Evolutionary conservation across 2,797 vertebrate species (phyloP), one percentile per base, ranked within the genome.

Genomic region (Neoniphon sammara): DNA sequence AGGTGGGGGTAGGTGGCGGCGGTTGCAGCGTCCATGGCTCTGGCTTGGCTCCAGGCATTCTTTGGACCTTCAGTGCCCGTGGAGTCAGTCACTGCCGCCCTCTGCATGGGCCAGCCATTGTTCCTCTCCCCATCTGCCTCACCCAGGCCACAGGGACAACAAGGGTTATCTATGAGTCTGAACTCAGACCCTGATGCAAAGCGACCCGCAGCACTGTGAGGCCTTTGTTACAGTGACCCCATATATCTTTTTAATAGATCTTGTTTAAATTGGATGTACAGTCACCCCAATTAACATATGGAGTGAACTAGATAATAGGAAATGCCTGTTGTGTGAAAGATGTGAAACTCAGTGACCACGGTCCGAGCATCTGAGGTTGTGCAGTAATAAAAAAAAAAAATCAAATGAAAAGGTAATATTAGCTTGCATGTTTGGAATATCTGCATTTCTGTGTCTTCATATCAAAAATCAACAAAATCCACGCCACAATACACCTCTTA

Each of bases 81-180:
- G 96, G 96, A 93, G 95, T 96, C 97, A 96, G 98, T 97, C 97
- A 94, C 96, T 94, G 93, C 96, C 89, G 95, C 93, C 94, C 93
- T 95, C 95, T 91, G 92, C 88, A 92, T 90, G 93, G 95, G 92
- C 89, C 80, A 83, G 85, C 94, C 95, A 97, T 98, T 99, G 97
- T 98, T 95, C 94, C 87, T 91, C 86, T 87, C 92, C 92, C 93
- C 96, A 96, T 96, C 96, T 96, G 94, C 84, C 78, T 85, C 85
- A 73, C 59, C 73, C 81, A n/a, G 31, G 59, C 66, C 66, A 2
- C 93, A 85, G 65, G 93, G 94, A 97, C 95, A 98, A 98, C 96
- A 96, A 96, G 94, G 92, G 91, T 92, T 87, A 94, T 95, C 95
- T 93, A 93, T 96, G 95, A 96, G 94, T 92, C 73, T 92, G 89